Base-by-base conservation (phyloP, 1,140 invertebrate genomes). In the Drosophila sucinea region DNA sequence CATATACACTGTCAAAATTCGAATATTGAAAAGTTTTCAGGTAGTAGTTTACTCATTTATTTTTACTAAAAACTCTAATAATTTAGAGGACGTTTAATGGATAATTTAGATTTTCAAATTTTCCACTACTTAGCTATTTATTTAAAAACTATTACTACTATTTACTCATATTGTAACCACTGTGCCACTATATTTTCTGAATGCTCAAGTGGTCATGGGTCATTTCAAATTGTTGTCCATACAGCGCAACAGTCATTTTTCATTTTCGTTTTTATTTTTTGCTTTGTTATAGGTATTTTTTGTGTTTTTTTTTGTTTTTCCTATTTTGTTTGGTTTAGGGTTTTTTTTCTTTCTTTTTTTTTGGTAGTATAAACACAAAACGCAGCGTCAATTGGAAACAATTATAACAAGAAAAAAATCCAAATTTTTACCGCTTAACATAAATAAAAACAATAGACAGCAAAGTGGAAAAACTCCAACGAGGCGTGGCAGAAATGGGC, bases 331-430 rank as follows among this genome's bases (percentile, higher is more conserved):
- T 38, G 5, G 23, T 10, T 51, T 29, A 25, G 54, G 35, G 55
- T 40, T 70, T 71, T 70, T 70, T 63, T 65, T 44, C 41, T 47
- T 54, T 33, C n/a, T 25, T 7, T 32, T 62, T 47, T 35, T 23
- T 23, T 10, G 7, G 51, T 67, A 68, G 44, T 73, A 61, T 80
- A 84, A 84, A 78, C 75, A 86, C 78, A 17, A 17, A 78, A 64
- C 30, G 10, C 62, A 62, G 51, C 61, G 61, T 61, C 70, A 74
- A 57, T 72, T 85, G 79, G 68, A 85, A 82, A 81, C 75, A 77
- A 74, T 55, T 67, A 25, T 57, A 70, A 70, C 35, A 7, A 30
- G 25, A 8, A 11, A 60, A 47, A 60, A 63, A 64, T 25, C 40
- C 60, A 44, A 73, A 32, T 33, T 60, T 58, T 6, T 63, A 60